These are phyloP conservation scores for Sminthurides aquaticus DNA, from an alignment of 2,888 invertebrate genomes.

Conservation along the genomic window DNA sequence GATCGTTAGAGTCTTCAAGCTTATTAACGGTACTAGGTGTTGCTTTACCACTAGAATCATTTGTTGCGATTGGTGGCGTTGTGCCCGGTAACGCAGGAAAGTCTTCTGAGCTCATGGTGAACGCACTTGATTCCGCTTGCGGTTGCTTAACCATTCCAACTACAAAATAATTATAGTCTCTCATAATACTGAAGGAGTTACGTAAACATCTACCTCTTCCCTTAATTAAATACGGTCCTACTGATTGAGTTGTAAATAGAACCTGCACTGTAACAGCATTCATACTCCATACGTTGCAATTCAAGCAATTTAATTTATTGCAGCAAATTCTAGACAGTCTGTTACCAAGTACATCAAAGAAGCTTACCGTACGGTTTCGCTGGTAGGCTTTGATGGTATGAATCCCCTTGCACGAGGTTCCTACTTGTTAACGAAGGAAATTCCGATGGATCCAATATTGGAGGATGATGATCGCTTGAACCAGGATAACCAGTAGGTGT, in stretches of 20 bases:
- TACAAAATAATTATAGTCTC: conserved; percentile 46
- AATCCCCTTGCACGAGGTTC: conserved; percentile 52
- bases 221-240: no score
- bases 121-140: conserved; percentile 75
- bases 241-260: no score
- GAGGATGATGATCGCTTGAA: conserved; percentile 52
- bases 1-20: conserved; percentile 23
- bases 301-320: no score
- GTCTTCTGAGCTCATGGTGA: conserved; percentile 97
- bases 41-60: conserved; percentile 36
- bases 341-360: no score
- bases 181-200: background rate
- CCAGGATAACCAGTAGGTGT: conserved; percentile 35
- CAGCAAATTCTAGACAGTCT: no score
- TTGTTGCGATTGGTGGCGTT: conserved; percentile 48
- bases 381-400: conserved; percentile 40
- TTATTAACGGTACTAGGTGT: conserved; percentile 33
- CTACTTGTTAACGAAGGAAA: conserved; percentile 86
- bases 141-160: conserved; percentile 94
- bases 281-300: no score
- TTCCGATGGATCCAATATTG: conserved; percentile 81
- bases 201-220: no score
- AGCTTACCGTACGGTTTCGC: conserved; percentile 42
- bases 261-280: no score
- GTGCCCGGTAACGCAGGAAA: conserved; percentile 98